Conservation (phyloP, 2,113 vertebrate species). For the Suncus etruscus region DNA sequence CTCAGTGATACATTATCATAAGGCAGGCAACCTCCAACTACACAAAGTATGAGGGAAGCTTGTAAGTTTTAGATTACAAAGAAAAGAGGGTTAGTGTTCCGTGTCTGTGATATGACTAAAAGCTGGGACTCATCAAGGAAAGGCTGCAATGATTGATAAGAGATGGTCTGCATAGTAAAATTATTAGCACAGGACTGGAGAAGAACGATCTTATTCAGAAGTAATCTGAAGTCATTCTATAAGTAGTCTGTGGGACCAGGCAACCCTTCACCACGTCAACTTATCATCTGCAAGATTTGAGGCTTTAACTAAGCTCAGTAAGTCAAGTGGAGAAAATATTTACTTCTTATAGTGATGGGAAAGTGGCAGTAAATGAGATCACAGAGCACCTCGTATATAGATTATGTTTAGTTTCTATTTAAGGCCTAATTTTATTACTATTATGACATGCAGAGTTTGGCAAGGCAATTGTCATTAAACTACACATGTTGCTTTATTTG, state of each 20-base stretch:
- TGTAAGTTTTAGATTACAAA: slow-evolving; percentile 13
- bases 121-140: neutral
- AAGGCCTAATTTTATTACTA: slow-evolving; percentile 47
- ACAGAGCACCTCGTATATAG: neutral
- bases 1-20: neutral
- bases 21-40: neutral
- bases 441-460: neutral
- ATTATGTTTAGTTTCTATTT: neutral
- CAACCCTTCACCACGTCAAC: neutral
- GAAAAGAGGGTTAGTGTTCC: neutral
- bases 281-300: neutral
- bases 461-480: neutral
- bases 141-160: neutral
- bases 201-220: slow-evolving; percentile 19
- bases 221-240: neutral
- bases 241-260: neutral
- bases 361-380: slow-evolving; percentile 16
- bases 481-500: neutral
- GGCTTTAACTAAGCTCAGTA: neutral
- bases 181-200: neutral
- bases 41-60: neutral
- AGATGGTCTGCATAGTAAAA: neutral
- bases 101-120: neutral
- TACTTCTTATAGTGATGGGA: neutral
- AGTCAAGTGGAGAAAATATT: neutral